Base-by-base conservation (phyloP, 2,888 invertebrate species). In the Caradrina clavipalpis region DNA sequence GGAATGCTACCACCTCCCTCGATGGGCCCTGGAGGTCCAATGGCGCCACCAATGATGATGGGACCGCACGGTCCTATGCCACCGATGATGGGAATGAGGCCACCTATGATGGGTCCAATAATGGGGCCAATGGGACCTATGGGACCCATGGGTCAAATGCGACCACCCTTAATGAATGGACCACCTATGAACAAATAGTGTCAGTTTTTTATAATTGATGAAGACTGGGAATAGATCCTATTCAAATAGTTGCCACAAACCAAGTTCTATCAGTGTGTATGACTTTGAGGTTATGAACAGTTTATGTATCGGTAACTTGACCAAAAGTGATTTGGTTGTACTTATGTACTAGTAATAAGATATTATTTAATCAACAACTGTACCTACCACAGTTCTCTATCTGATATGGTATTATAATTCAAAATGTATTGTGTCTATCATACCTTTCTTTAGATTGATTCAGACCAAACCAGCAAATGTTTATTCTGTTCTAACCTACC, bases 1-100 rank as follows among this genome's bases (percentile, higher is more conserved):
- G 97, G 97, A 61, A 97, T 97, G 97, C 90, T 96, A 56, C 96
- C 96, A 17, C 96, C 94, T 13, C 95, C 94, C 17, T 65, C 93
- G 63, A 95, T 97, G 97, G 97, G 97, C 0, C 97, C 97, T 1
- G 97, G 97, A 74, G 97, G 97, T 13, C 97, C 97, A 2, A 97
- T 97, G 97, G 94, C 94, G 21, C 97, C 97, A 86, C 97, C 97
- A 0, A 98, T 98, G 97, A 98, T 98, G 97, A 98, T 98, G 97
- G 96, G 97, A 81, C 98, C 98, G 1, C 98, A 98, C 22, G 97
- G 98, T 63, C 98, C 97, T 7, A 97, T 97, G 96, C 98, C 98
- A 95, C 97, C 97, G 5, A 97, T 97, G 90, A 97, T 97, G 97
- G 97, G 85, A 78, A 97, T 97, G 87, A 96, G 97, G 54, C 97